phyloP scores from a whole-genome alignment of 2,113 vertebrate species.

The Nicator chloris region DNA sequence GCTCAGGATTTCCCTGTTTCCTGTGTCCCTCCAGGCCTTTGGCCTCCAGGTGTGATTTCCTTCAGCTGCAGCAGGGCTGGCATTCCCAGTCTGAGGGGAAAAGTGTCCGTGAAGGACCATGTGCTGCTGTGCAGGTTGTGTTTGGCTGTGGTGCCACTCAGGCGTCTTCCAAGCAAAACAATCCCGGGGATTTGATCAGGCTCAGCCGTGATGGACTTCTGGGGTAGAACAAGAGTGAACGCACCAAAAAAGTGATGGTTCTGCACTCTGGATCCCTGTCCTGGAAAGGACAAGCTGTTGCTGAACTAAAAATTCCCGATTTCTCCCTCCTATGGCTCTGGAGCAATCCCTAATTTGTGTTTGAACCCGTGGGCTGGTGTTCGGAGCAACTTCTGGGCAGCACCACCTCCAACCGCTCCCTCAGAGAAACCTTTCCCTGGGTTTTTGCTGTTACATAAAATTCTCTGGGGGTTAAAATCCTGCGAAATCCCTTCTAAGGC shows the following conservation, averaged over 20 bases:
- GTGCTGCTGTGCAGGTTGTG: not conserved
- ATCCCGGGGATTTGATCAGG: fast-evolving
- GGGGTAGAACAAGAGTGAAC: not conserved
- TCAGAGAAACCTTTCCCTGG: not conserved
- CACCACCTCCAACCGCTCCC: fast-evolving
- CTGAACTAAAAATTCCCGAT: fast-evolving
- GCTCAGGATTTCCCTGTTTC: fast-evolving
- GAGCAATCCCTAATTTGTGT: not conserved
- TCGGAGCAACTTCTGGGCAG: not conserved
- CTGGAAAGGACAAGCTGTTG: not conserved
- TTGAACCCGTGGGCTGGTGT: fast-evolving
- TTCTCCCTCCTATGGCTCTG: not conserved
- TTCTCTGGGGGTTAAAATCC: not conserved
- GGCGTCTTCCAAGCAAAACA: fast-evolving
- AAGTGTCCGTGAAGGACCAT: fast-evolving
- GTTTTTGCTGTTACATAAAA: not conserved
- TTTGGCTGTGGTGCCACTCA: fast-evolving
- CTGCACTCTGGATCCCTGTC: fast-evolving
- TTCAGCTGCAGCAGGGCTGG: not conserved
- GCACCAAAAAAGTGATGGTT: not conserved
- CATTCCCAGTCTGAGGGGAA: fast-evolving
- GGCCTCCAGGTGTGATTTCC: not conserved
- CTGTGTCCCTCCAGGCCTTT: fast-evolving
- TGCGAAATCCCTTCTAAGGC: not conserved
- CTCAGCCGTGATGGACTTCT: fast-evolving